Conservation (phyloP, 2,888 invertebrate species). For the Diarsia brunnea region DNA sequence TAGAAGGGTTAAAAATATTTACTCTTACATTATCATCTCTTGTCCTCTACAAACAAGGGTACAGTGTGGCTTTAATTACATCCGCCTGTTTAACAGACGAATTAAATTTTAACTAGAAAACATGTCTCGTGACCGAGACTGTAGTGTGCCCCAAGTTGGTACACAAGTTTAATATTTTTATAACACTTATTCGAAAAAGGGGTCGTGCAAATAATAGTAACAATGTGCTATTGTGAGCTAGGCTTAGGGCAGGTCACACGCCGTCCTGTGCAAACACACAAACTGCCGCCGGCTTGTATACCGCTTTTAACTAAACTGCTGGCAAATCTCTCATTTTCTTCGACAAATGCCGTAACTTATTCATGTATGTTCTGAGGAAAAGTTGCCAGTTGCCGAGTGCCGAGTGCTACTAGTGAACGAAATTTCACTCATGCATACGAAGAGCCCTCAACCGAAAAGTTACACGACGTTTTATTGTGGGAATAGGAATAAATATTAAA, state of each 20-base stretch:
- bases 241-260: conserved; percentile 40
- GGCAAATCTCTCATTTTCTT: conserved; percentile 79
- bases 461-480: conserved; percentile 57
- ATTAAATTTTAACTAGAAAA: conserved; percentile 77
- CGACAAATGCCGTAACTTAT: conserved; percentile 79
- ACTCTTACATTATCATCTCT: conserved; percentile 77
- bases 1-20: conserved; percentile 78
- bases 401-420: conserved; percentile 63
- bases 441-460: conserved; percentile 64
- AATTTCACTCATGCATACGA: conserved; percentile 68
- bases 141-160: conserved; percentile 48
- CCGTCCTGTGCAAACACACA: conserved; percentile 74
- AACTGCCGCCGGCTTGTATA: conserved; percentile 66
- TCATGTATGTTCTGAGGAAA: conserved; percentile 76
- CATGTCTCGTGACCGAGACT: conserved; percentile 60
- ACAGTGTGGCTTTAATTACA: conserved; percentile 79
- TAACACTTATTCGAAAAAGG: conserved; percentile 67
- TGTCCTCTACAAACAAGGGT: conserved; percentile 80
- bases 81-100: conserved; percentile 69
- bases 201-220: conserved; percentile 68
- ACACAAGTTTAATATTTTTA: conserved; percentile 68
- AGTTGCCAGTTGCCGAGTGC: conserved; percentile 62
- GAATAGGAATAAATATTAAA: conserved; percentile 36
- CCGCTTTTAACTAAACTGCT: conserved; percentile 78
- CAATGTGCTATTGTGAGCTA: conserved; percentile 63